Base-by-base conservation (phyloP, 1,140 invertebrate genomes). In the Hylaeus volcanicus region DNA sequence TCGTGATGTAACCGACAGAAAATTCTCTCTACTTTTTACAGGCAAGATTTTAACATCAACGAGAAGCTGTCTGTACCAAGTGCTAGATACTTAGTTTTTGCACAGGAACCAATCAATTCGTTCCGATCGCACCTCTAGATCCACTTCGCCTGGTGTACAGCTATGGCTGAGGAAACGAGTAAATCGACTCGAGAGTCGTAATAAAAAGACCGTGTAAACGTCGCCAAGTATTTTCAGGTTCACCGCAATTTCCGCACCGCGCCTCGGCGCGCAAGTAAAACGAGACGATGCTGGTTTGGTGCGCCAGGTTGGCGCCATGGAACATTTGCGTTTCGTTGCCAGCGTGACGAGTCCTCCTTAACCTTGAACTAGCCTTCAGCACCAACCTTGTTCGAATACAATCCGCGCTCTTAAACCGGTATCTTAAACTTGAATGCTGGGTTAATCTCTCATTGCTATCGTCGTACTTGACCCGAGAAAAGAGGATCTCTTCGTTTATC, bases 231-330 rank as follows among this genome's bases (percentile, higher is more conserved):
- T 79, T 86, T 78, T 61, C 68, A 74, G 43, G 12, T n/a, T 48
- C 61, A 43, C 26, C 37, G 84, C 53, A 53, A 83, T 80, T 80
- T 79, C 41, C 61, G 41, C 69, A 53, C 39, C n/a, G 58, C 41
- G 70, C 41, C 39, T 45, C 58, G 69, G 15, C 58, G 58, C 48
- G 61, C 1, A 4, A 8, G 37, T 26, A n/a, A 26, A 72, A 53
- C 53, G 48, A 61, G 14, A 71, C n/a, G 60, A 14, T 37, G 48
- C 39, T 56, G 15, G 55, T 8, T 56, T 12, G 26, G 63, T 45
- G 69, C 84, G 85, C 72, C 84, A 60, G 41, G 66, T 85, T 79
- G 84, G 80, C 75, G 84, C 84, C 85, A 37, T n/a, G 41, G 48
- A 68, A 75, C 60, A 56, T 75, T 79, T 45, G 39, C 55, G 48